Evolutionary conservation across 2,797 vertebrate genomes (phyloP).

Genomic region (Todus mexicanus): DNA sequence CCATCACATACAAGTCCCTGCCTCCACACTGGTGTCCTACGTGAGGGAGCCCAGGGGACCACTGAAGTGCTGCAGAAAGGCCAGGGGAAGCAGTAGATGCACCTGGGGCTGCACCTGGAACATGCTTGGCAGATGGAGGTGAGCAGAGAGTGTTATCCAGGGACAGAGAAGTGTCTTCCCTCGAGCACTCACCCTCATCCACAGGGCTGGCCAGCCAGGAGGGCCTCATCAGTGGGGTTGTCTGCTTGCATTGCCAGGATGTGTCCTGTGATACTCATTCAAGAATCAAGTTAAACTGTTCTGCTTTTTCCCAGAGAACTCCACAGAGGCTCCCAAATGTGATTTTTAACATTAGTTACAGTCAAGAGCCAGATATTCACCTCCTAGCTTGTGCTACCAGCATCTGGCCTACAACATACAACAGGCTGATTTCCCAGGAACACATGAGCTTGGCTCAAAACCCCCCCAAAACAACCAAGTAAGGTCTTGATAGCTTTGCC

Average conservation of each 20-base stretch:
- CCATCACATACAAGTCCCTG: background rate
- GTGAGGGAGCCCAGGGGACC: fast-evolving
- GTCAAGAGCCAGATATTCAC: background rate
- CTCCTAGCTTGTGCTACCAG: background rate
- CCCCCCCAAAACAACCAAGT: background rate
- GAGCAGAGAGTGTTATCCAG: background rate
- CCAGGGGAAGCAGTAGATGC: background rate
- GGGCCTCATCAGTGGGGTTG: background rate
- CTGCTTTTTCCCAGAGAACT: background rate
- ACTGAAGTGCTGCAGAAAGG: background rate
- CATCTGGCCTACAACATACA: background rate
- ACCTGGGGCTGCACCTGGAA: background rate
- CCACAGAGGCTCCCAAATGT: background rate
- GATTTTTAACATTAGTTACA: background rate
- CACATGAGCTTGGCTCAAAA: background rate
- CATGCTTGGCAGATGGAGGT: background rate
- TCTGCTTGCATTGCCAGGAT: background rate
- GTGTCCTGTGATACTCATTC: background rate
- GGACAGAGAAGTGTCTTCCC: background rate
- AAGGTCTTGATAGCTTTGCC: background rate
- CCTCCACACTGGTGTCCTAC: background rate
- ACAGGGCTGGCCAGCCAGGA: background rate
- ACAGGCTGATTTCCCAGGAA: background rate
- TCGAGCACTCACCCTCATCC: background rate
- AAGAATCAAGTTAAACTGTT: background rate